Evolutionary conservation across 2,888 invertebrate species (phyloP).

Genomic region (Helicoverpa assulta): DNA sequence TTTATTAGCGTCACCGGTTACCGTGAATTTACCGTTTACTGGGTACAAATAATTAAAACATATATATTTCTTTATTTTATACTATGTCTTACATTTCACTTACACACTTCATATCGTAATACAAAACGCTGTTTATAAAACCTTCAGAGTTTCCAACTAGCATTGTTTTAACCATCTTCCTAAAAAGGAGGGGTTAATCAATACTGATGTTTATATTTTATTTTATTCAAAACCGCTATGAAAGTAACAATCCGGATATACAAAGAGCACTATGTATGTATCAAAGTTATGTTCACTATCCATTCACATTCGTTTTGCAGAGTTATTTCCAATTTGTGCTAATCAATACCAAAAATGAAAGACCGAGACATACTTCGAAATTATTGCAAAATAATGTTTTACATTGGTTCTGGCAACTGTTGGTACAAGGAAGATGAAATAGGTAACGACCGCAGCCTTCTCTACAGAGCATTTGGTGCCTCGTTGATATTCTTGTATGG

Average conservation of each 20-base stretch:
- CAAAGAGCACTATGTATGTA: not conserved
- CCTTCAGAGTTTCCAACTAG: too few relatives aligned
- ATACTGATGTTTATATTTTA: too few relatives aligned
- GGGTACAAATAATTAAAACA: not conserved
- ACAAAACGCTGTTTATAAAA: not conserved
- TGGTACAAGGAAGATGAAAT: conserved; percentile 79
- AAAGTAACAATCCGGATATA: not conserved
- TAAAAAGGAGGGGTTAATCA: too few relatives aligned
- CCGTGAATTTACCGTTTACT: not conserved
- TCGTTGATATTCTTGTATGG: conserved; percentile 74
- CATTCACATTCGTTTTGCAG: conserved; percentile 25
- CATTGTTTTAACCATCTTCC: too few relatives aligned
- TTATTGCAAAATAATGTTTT: conserved; percentile 75
- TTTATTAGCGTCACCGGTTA: too few relatives aligned
- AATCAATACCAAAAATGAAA: conserved; percentile 72
- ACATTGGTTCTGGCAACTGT: conserved; percentile 81
- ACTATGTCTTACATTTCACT: not conserved
- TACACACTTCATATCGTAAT: not conserved
- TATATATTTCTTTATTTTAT: not conserved
- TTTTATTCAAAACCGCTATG: too few relatives aligned
- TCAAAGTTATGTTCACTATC: conserved; percentile 16
- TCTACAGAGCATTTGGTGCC: conserved; percentile 72
- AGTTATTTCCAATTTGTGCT: conserved; percentile 25
- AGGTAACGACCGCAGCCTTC: conserved; percentile 73
- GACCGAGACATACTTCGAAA: conserved; percentile 77